Base-by-base conservation (phyloP, 2,113 vertebrate species). In the Meles meles region DNA sequence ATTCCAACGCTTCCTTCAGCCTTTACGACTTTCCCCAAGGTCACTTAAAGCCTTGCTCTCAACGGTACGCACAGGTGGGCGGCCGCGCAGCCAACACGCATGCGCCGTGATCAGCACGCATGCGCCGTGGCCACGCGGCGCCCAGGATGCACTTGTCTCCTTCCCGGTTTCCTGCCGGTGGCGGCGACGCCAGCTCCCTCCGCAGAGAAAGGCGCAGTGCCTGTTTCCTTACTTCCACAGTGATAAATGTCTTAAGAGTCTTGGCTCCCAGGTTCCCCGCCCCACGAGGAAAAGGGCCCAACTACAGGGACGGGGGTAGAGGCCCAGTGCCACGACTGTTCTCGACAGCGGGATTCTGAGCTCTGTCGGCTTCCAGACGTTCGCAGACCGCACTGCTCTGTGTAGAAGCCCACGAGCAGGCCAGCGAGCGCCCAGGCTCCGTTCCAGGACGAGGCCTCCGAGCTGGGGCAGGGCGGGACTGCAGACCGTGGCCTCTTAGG, bases 291-390 rank as follows among this genome's bases (percentile, higher is more conserved):
- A 88, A 94, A 44, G 95, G 98, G 92, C 96, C 39, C 3, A 0
- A 14, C 47, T 72, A 55, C 81, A 44, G 96, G 97, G 93, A 55
- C 86, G 44, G 87, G 96, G 96, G 72, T 77, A 85, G 96, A 96
- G 95, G 87, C 92, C 96, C 93, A 92, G 96, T 81, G 92, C 97
- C 93, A 47, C 94, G 94, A 96, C 96, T 89, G 96, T 93, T 98
- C 98, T 97, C 82, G 97, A 94, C 97, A 93, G 97, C 92, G 97
- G 96, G 96, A 94, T 49, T 95, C 96, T 85, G 97, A 98, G 94
- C 61, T 98, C 97, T 49, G 82, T 97, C 85, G 88, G 96, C 95
- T 98, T 96, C 90, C 92, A 88, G 96, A 97, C 94, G 81, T 67
- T 92, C 69, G 65, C 96, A 95, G 93, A 96, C 96, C 90, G 3